phyloP scores from a whole-genome alignment of 2,888 invertebrate species.

The Mythimna lalbum region DNA sequence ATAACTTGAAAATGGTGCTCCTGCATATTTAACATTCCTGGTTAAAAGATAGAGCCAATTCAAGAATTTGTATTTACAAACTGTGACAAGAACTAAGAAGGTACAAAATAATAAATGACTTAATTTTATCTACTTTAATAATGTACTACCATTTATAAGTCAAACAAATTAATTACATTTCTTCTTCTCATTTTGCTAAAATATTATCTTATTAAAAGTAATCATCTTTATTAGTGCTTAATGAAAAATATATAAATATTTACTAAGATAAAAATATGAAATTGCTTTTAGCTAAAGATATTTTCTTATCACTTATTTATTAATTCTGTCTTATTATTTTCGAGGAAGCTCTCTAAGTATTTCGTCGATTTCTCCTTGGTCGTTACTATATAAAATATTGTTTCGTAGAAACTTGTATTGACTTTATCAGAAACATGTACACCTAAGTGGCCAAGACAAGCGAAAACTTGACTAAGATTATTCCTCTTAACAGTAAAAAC shows the following conservation, averaged over 20 bases:
- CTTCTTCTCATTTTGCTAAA: neutral
- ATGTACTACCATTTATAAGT: neutral
- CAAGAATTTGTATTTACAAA: slow-evolving; percentile 4
- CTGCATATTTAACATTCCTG: slow-evolving; percentile 2
- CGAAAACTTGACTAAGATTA: neutral
- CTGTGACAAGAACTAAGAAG: neutral
- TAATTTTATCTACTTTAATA: neutral
- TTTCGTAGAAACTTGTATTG: neutral
- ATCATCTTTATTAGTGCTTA: neutral
- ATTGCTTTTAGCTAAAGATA: neutral
- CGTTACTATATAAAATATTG: neutral
- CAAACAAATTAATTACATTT: slow-evolving; percentile 6
- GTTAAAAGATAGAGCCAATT: neutral
- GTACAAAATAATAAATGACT: slow-evolving; percentile 1
- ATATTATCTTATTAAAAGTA: slow-evolving; percentile 1
- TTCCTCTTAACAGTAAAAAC: slow-evolving; percentile 8
- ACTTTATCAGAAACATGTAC: neutral
- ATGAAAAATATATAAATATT: slow-evolving; percentile 21
- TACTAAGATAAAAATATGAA: neutral
- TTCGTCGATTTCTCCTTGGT: neutral
- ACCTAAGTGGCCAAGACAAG: neutral
- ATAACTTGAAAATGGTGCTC: slow-evolving; percentile 1
- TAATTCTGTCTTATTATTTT: neutral
- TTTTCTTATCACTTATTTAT: neutral
- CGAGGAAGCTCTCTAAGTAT: neutral